Evolutionary conservation across 2,113 vertebrate genomes (phyloP).

Genomic region (Nipponia nippon): DNA sequence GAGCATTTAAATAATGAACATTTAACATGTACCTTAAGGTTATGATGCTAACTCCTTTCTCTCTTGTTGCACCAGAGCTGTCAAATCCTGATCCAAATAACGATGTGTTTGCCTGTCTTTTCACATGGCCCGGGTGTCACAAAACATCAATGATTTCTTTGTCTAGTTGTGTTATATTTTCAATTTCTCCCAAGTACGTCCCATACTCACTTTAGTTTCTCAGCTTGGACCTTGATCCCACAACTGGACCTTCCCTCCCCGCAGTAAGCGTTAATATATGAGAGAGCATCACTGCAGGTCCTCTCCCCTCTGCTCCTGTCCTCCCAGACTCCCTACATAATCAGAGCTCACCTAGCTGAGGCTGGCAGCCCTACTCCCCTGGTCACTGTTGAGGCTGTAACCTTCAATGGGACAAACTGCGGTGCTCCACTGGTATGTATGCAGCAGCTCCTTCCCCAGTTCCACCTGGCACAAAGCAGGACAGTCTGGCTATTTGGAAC

Average conservation of each 20-base stretch:
- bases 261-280: rapidly evolving
- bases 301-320: not conserved
- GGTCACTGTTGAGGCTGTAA: not conserved
- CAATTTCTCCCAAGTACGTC: not conserved
- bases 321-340: not conserved
- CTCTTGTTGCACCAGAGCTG: not conserved
- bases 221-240: not conserved
- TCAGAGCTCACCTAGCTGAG: not conserved
- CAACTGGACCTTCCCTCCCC: rapidly evolving
- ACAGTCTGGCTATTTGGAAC: not conserved
- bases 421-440: rapidly evolving
- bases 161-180: not conserved
- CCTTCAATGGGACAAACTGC: rapidly evolving
- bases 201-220: not conserved
- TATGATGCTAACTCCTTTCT: not conserved
- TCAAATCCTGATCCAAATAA: not conserved
- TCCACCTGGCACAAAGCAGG: not conserved
- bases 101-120: not conserved
- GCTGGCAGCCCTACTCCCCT: not conserved
- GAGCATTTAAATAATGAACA: not conserved
- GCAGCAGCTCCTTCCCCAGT: not conserved
- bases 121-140: not conserved
- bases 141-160: not conserved
- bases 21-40: not conserved
- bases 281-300: not conserved